Evolutionary conservation across 2,113 vertebrate genomes (phyloP).

Genomic region (Theristicus caerulescens): DNA sequence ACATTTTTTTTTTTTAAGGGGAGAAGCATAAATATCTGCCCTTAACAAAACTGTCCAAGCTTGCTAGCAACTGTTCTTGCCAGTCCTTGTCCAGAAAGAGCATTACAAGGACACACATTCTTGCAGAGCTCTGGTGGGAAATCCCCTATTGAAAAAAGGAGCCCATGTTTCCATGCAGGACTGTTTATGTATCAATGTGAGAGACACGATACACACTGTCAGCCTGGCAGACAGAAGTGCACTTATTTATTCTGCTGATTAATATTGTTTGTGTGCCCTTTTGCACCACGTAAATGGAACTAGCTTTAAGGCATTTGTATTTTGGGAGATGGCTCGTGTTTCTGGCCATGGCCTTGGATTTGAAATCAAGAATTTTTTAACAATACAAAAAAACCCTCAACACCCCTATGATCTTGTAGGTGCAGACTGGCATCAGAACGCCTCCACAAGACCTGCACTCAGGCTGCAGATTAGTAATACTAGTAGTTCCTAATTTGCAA

Average conservation of each 20-base stretch:
- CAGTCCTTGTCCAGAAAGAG: not conserved
- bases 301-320: not conserved
- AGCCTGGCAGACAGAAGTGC: not conserved
- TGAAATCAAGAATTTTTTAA: not conserved
- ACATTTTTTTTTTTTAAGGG: not conserved
- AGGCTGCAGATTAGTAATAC: not conserved
- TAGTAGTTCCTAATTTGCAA: not conserved
- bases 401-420: not conserved
- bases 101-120: not conserved
- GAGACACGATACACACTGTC: not conserved
- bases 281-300: not conserved
- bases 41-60: not conserved
- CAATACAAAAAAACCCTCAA: not conserved
- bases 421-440: not conserved
- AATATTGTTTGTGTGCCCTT: not conserved
- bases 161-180: not conserved
- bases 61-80: not conserved
- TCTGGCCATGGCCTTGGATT: not conserved
- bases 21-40: not conserved
- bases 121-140: not conserved
- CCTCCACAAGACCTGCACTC: not conserved
- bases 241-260: not conserved
- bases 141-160: conserved; percentile 12
- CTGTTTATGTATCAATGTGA: not conserved
- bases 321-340: not conserved